Percentiles rank a stretch among this genome's conserved stretches.
These are phyloP conservation scores for Passer montanus DNA, from an alignment of 2,113 vertebrate species.

Conservation along the genomic window DNA sequence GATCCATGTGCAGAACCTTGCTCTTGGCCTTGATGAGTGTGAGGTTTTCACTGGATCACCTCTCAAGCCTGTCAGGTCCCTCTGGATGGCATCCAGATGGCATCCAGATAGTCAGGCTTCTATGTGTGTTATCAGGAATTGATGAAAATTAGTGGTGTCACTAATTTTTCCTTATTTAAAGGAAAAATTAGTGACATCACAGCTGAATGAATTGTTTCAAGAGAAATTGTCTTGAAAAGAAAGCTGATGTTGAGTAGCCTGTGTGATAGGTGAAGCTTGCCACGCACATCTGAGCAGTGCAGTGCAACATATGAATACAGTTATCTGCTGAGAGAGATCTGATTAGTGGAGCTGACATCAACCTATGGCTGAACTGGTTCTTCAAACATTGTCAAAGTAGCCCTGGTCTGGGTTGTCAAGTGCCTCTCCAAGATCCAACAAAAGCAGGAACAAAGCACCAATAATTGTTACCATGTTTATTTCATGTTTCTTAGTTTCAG, in stretches of 20 bases:
- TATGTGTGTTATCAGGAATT: neutral
- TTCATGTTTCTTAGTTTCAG: slow-evolving; percentile 45
- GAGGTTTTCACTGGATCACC: neutral
- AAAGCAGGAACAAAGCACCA: slow-evolving; percentile 61
- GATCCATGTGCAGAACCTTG: neutral
- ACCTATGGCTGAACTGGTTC: slow-evolving; percentile 61
- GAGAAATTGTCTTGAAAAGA: neutral
- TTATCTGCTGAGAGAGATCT: neutral
- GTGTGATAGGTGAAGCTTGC: neutral
- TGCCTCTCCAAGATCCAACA: slow-evolving; percentile 48
- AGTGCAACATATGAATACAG: slow-evolving; percentile 35
- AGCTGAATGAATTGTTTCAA: neutral
- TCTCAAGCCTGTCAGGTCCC: neutral
- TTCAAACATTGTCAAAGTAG: slow-evolving; percentile 59
- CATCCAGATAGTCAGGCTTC: accelerated
- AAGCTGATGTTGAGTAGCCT: neutral
- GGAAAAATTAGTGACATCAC: neutral
- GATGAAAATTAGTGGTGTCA: neutral
- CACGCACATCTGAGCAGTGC: neutral
- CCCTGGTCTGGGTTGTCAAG: slow-evolving; percentile 29
- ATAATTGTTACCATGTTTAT: slow-evolving; percentile 68
- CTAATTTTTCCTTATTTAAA: neutral
- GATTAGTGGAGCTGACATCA: slow-evolving; percentile 55
- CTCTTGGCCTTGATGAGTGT: neutral
- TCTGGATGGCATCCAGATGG: neutral